Base-by-base conservation (phyloP, 2,797 vertebrate genomes). In the Pangasius macronema region DNA sequence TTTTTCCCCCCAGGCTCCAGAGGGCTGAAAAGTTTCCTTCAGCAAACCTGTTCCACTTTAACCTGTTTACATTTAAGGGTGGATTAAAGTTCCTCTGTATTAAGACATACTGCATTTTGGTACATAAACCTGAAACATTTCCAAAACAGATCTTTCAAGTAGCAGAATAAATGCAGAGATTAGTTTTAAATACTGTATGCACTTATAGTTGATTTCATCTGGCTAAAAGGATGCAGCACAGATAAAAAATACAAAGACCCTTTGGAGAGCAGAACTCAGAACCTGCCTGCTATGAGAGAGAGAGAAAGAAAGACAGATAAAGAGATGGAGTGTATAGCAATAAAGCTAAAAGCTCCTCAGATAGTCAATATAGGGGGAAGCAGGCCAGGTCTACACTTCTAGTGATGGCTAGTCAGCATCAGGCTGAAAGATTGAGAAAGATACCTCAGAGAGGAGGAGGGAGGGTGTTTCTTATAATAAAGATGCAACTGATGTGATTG, bases 261-360 rank as follows among this genome's bases (percentile, higher is more conserved):
- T 39, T 65, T 79, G 83, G n/a, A 81, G 73, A 85, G 87, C 61
- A 80, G 33, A 18, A 57, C 20, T 67, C 3, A 61, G 39, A 57
- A 42, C 27, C 51, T 79, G 70, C 33, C 30, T 46, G 49, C 49
- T 42, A 46, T 30, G 30, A 68, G 46, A 72, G 30, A 68, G 46
- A 72, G 20, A 68, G 46, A 1, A 68, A 10, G 36, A 87, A 75
- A 88, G 65, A 84, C 3, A 53, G 51, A 73, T 46, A 84, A 80
- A 85, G 30, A 85, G 49, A 68, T 39, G 42, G 65, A 82, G 79
- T 65, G 61, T 33, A 84, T 18, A 65, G 80, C 63, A 80, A 88
- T 89, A 36, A 72, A 77, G 73, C 76, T 86, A 86, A 88, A 86
- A 84, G 82, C 73, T 86, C 72, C 77, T 24, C 18, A 55, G 89